Base-by-base conservation (phyloP, 2,888 invertebrate genomes). In the Phrixothrix hirtus region DNA sequence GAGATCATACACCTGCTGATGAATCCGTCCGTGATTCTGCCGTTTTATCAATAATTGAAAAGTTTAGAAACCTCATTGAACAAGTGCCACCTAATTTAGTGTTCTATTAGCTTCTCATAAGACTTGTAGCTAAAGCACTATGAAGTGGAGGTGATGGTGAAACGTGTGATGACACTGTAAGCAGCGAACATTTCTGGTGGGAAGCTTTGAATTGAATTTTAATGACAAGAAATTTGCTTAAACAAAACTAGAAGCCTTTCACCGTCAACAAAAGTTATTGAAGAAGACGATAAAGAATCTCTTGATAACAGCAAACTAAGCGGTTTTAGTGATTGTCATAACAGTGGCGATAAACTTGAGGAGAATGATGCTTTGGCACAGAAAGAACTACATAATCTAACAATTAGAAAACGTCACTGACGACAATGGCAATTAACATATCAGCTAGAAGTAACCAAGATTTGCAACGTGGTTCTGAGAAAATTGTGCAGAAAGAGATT, bases 371-470 rank as follows among this genome's bases (percentile, higher is more conserved):
- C 32, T 50, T 44, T 13, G n/a, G 35, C 16, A 2, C 26, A 9
- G 15, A 45, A 78, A 29, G 11, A 10, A 2, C 41, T 44, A 1
- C 6, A 6, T 6, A n/a, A n/a, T n/a, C n/a, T n/a, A n/a, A 14
- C 2, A 10, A 14, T 2, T 16, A 65, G 59, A 34, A 69, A 65
- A 38, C 66, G 65, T 26, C 77, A 77, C 6, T 83, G 83, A 2
- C 81, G 86, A 14, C 82, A 84, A 64, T 92, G 92, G 92, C 86
- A 85, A 55, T 78, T 12, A 86, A 87, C 60, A 76, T 88, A 46
- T 87, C 89, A 0, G 87, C 90, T 2, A 83, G 92, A 60, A 89
- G 88, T 67, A 93, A 93, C 77, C 92, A 93, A 73, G 92, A 93
- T 73, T 87, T 89, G 65, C 93, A 92, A 73, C 78, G 93, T 2